Conservation (phyloP, 2,113 vertebrate genomes). For the Bostrychus sinensis region DNA sequence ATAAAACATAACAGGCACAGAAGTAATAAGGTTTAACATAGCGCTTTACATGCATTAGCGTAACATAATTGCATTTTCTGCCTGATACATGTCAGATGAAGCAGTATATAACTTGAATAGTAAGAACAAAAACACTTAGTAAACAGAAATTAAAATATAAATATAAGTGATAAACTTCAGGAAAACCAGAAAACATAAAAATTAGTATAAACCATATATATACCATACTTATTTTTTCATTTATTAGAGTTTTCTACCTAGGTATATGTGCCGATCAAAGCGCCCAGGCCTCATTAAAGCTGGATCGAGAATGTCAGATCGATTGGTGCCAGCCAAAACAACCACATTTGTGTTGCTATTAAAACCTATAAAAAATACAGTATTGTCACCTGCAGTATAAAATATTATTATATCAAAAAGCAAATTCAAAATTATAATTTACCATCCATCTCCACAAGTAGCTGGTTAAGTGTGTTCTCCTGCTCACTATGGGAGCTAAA, state of each 20-base stretch:
- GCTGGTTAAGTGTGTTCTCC: conserved; percentile 96
- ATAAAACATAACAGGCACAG: conserved; percentile 9
- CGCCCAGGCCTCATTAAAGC: conserved; percentile 81
- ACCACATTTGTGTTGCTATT: conserved; percentile 80
- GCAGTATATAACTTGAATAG: too few relatives aligned
- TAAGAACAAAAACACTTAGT: too few relatives aligned
- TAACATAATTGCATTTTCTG: too few relatives aligned
- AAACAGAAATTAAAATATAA: too few relatives aligned
- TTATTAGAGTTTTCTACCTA: conserved; percentile 70
- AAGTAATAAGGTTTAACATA: neutral
- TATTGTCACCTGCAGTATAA: neutral
- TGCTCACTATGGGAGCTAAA: conserved; percentile 91
- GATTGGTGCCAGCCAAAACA: conserved; percentile 82
- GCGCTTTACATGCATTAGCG: neutral
- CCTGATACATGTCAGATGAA: too few relatives aligned
- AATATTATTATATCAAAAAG: neutral
- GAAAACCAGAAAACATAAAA: neutral
- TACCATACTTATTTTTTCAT: too few relatives aligned
- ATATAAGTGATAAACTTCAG: neutral
- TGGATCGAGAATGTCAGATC: conserved; percentile 80
- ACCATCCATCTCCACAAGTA: conserved; percentile 99
- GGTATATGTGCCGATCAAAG: conserved; percentile 83
- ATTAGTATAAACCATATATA: neutral
- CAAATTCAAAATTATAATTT: conserved; percentile 19
- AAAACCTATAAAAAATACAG: conserved; percentile 74